Conservation (phyloP, 1,140 invertebrate genomes). For the Heliconius nattereri region DNA sequence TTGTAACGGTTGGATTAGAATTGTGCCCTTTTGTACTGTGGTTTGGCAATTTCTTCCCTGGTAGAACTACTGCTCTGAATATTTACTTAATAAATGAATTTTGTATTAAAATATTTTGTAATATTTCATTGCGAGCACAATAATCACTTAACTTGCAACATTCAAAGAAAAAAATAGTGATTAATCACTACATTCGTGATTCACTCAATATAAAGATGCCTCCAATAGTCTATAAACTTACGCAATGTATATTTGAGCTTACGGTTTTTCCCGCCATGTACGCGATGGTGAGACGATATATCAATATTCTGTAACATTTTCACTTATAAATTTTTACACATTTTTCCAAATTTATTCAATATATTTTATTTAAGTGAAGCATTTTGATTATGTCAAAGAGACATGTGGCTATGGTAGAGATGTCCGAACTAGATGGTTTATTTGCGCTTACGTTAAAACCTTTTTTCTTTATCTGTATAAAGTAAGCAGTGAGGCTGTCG, state of each 20-base stretch:
- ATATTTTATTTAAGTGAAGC: background rate
- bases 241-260: conserved; percentile 63
- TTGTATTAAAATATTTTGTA: no score
- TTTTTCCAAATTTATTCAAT: background rate
- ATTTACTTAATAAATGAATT: no score
- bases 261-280: conserved; percentile 67
- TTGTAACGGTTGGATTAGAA: background rate
- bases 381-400: background rate
- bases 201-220: no score
- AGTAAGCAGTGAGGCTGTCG: background rate
- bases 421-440: conserved; percentile 25
- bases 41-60: no score
- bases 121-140: no score
- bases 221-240: conserved; percentile 46
- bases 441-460: background rate
- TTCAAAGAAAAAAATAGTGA: no score
- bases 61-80: no score
- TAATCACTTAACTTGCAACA: no score
- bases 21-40: no score
- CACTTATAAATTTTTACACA: conserved; percentile 32
- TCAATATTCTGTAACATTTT: conserved; percentile 50
- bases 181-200: no score
- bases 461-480: background rate
- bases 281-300: conserved; percentile 21
- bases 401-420: background rate